Conservation (phyloP, 1,140 invertebrate genomes). For the Drosophila carrolli region DNA sequence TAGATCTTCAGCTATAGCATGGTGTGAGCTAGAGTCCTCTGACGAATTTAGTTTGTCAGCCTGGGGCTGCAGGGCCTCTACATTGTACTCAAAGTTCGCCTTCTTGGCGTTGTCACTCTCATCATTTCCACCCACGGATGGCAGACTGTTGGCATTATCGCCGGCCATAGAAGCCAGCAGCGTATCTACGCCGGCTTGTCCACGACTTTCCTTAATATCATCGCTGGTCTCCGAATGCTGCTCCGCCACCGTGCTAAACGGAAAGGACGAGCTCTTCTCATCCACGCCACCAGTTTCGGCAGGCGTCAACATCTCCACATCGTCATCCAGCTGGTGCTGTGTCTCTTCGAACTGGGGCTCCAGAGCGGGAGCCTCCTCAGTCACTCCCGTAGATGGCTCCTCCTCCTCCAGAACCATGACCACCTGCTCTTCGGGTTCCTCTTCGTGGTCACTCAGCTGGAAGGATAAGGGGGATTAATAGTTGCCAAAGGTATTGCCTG, state of each 20-base stretch:
- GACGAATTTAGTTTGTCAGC: conserved; percentile 66
- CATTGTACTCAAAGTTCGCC: conserved; percentile 66
- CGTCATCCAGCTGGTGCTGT: conserved; percentile 57
- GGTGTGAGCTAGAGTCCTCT: conserved; percentile 64
- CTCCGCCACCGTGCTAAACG: conserved; percentile 64
- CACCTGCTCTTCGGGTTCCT: conserved; percentile 33
- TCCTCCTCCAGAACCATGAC: conserved; percentile 39
- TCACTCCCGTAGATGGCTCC: conserved; percentile 1
- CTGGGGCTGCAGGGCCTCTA: conserved; percentile 24
- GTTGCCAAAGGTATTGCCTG: neutral
- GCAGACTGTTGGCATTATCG: conserved; percentile 84
- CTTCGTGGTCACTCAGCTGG: conserved; percentile 68
- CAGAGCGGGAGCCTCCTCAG: conserved; percentile 1
- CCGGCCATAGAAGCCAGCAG: conserved; percentile 79
- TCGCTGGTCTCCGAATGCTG: conserved; percentile 80
- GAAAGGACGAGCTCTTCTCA: conserved; percentile 83
- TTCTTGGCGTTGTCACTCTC: conserved; percentile 63
- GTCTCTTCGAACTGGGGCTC: conserved; percentile 49
- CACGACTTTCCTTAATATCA: conserved; percentile 58
- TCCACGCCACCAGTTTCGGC: conserved; percentile 59
- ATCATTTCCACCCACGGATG: conserved; percentile 84
- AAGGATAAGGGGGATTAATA: conserved; percentile 15
- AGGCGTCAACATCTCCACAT: conserved; percentile 62
- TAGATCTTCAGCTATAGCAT: conserved; percentile 65
- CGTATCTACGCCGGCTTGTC: conserved; percentile 65